phyloP scores from a whole-genome alignment of 1,140 invertebrate genomes.

The Aphelinus certus region DNA sequence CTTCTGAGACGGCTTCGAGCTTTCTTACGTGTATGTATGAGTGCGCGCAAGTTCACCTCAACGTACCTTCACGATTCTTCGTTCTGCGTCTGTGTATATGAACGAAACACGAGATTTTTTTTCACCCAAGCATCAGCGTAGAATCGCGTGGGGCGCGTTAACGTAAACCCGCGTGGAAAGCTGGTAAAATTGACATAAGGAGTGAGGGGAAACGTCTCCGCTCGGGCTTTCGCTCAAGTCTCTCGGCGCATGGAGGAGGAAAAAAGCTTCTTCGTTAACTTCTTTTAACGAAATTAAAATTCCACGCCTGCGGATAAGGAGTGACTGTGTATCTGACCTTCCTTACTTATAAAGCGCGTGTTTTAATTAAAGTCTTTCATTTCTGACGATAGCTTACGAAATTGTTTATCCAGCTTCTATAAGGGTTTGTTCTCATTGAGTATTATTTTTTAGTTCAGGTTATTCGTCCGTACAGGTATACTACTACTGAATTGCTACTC shows the following conservation, averaged over 20 bases:
- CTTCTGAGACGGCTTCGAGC: neutral
- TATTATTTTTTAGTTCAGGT: too few relatives aligned
- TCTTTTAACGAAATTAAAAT: constrained; percentile 36
- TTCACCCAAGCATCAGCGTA: constrained; percentile 14
- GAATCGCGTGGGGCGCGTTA: constrained; percentile 25
- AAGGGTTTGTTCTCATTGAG: too few relatives aligned
- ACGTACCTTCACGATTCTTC: neutral
- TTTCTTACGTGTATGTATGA: constrained; percentile 16
- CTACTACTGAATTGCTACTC: too few relatives aligned
- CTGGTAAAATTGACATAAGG: constrained; percentile 24
- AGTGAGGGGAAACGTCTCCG: constrained; percentile 23
- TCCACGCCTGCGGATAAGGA: constrained; percentile 4
- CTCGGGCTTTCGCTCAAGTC: neutral
- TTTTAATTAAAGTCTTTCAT: constrained; percentile 7
- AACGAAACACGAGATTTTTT: neutral
- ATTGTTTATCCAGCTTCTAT: too few relatives aligned
- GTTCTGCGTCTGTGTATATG: too few relatives aligned
- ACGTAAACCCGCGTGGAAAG: constrained; percentile 7
- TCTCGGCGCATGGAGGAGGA: neutral
- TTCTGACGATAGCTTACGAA: too few relatives aligned
- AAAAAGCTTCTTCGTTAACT: constrained; percentile 28
- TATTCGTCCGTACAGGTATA: too few relatives aligned
- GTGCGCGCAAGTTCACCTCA: neutral
- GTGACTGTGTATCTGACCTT: neutral
- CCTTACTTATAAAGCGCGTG: neutral